Evolutionary conservation across 2,113 vertebrate species (phyloP), one percentile per base, ranked within the genome.

Genomic region (Oceanodroma tethys): DNA sequence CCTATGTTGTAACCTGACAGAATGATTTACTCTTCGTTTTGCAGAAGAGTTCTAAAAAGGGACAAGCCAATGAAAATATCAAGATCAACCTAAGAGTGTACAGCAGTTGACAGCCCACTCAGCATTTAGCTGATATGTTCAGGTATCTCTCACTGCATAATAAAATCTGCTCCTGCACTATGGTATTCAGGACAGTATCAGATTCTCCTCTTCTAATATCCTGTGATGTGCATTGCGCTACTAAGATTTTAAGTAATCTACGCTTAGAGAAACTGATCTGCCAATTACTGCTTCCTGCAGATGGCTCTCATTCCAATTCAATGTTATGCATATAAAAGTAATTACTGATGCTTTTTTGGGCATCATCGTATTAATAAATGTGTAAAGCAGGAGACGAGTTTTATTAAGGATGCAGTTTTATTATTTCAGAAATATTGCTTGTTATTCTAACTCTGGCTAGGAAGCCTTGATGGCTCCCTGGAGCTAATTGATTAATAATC

Each of bases 401-500:
- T 82, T 93, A 95, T 81, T 96, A 95, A 91, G 75, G 81, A 92
- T 81, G 66, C 34, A 63, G 70, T 88, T 96, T 90, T 85, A 97
- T 90, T 95, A 91, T 96, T 94, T 93, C 12, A 88, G 75, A 97
- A 91, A 83, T 87, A 96, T 25, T 86, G 79, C 92, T 92, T 97
- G 95, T 91, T 94, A 93, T 89, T 94, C 56, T 93, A 95, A 90
- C 68, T 96, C 79, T 42, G 83, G 40, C 76, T 75, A 53, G 95
- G 81, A 95, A 95, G 76, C 81, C 56, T 32, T 92, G 94, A 95
- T 23, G 18, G 81, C 74, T 95, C 94, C 96, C 96, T 88, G 71
- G 88, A 96, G 94, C 74, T 95, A 93, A 93, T 5, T 96, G 96
- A 98, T 97, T 97, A 96, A 96, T 91, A 95, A 95, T 66, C 83